Evolutionary conservation across 2,113 vertebrate genomes (phyloP).

Genomic region (Clarias magur): DNA sequence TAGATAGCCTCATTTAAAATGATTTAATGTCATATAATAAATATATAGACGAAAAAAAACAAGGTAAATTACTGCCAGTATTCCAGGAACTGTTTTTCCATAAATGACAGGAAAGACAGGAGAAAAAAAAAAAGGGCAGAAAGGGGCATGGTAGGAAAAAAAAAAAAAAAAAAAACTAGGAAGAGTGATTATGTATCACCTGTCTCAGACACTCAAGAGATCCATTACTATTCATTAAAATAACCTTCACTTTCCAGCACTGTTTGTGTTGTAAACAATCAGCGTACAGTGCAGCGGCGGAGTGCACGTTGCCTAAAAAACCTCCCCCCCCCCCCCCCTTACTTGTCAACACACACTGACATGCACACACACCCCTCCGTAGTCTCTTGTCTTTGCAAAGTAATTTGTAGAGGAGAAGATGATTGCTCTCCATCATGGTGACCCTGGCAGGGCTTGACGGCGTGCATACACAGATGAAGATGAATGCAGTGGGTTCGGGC

Average conservation of each 20-base stretch:
- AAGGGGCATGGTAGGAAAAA: constrained; percentile 45
- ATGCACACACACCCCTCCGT: constrained; percentile 38
- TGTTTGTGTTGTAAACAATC: constrained; percentile 88
- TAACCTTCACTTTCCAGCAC: constrained; percentile 91
- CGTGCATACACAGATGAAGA: constrained; percentile 99
- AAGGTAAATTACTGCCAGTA: constrained; percentile 63
- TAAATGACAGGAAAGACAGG: constrained; percentile 67
- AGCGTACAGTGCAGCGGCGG: constrained; percentile 75
- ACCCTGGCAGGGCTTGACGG: constrained; percentile 97
- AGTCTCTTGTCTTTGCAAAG: constrained; percentile 89
- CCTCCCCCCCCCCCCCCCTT: constrained; percentile 73
- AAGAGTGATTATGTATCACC: constrained; percentile 77
- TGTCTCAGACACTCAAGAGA: constrained; percentile 74
- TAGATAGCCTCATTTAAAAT: constrained; percentile 65
- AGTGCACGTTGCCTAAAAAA: constrained; percentile 74
- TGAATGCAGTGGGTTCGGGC: constrained; percentile 99
- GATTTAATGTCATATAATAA: constrained; percentile 57
- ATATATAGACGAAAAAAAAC: constrained; percentile 31
- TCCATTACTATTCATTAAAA: constrained; percentile 94
- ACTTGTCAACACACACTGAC: constrained; percentile 47
- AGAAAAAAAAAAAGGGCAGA: constrained; percentile 33
- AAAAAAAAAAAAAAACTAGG: constrained; percentile 47
- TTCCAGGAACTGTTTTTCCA: constrained; percentile 68
- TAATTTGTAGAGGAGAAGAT: constrained; percentile 99
- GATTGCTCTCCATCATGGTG: constrained; percentile 99